These are phyloP conservation scores for Phenganax marumi DNA, from an alignment of 92 coral and sea anemone species.

Conservation along the genomic window DNA sequence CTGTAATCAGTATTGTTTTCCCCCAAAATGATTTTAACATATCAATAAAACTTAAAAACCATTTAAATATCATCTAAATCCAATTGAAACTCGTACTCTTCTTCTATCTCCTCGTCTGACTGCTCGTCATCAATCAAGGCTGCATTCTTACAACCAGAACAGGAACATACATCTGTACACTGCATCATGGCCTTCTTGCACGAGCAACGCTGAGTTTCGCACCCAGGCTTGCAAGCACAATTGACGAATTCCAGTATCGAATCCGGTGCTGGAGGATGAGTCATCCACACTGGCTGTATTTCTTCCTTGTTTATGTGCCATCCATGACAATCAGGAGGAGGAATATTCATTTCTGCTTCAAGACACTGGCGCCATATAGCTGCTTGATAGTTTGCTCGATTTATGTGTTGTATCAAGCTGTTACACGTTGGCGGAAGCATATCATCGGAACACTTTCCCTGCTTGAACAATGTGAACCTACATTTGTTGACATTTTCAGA, in stretches of 20 bases:
- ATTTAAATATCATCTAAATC: background rate
- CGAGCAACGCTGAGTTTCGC: constrained; percentile 39
- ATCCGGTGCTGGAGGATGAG: constrained; percentile 34
- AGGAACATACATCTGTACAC: constrained; percentile 45
- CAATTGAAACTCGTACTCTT: background rate
- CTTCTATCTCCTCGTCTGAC: constrained; percentile 1
- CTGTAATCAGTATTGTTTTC: too few relatives aligned
- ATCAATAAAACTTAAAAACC: too few relatives aligned
- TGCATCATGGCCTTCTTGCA: constrained; percentile 25
- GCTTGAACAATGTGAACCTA: constrained; percentile 49
- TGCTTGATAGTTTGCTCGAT: constrained; percentile 61
- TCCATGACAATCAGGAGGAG: constrained; percentile 40
- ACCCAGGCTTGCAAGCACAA: constrained; percentile 40
- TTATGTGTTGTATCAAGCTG: constrained; percentile 51
- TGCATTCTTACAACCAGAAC: background rate
- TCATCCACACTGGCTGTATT: constrained; percentile 32
- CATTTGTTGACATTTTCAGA: constrained; percentile 45
- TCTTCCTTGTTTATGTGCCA: constrained; percentile 4
- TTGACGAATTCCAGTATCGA: constrained; percentile 40
- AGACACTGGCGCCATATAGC: constrained; percentile 55
- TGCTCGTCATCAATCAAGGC: background rate
- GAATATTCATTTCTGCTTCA: constrained; percentile 50
- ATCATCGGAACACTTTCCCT: constrained; percentile 50
- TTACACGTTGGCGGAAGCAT: constrained; percentile 55
- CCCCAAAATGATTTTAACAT: too few relatives aligned